Percentiles rank a stretch among this genome's conserved stretches.
phyloP scores from a whole-genome alignment of 1,140 invertebrate species.

The Nasonia giraulti region DNA sequence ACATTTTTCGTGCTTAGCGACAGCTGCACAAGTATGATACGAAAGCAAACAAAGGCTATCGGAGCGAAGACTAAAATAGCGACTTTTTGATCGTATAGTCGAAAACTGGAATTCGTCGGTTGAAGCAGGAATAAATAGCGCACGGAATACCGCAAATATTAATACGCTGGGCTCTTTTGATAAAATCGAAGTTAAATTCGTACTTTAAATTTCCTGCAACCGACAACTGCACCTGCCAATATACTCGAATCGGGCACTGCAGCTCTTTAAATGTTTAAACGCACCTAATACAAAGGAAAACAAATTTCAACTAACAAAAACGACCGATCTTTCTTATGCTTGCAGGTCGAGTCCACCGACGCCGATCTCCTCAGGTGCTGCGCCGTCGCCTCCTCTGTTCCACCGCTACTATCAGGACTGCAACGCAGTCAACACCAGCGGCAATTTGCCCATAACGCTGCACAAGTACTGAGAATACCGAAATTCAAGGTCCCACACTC shows the following conservation, averaged over 20 bases:
- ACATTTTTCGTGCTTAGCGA: neutral
- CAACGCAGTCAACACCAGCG: conserved; percentile 70
- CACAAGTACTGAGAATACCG: conserved; percentile 74
- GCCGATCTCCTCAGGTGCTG: conserved; percentile 67
- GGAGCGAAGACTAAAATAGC: neutral
- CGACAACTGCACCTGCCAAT: too few species aligned
- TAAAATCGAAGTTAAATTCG: too few species aligned
- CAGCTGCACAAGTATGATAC: neutral
- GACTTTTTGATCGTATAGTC: neutral
- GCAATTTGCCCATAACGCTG: conserved; percentile 71
- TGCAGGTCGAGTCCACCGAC: conserved; percentile 72
- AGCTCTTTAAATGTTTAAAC: too few species aligned
- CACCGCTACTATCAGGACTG: conserved; percentile 73
- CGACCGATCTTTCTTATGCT: conserved; percentile 36
- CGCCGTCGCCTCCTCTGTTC: conserved; percentile 69
- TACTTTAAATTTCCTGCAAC: too few species aligned
- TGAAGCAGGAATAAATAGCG: too few species aligned
- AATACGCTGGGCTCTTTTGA: too few species aligned
- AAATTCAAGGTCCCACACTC: conserved; percentile 68
- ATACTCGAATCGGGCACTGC: too few species aligned
- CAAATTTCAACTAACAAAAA: neutral
- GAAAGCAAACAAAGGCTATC: neutral
- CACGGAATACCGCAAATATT: too few species aligned
- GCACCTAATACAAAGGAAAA: neutral
- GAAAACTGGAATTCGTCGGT: too few species aligned